phyloP scores from a whole-genome alignment of 30 jellyfish, hydroid and myxozoan species.

The Phacellophora camtschatica region DNA sequence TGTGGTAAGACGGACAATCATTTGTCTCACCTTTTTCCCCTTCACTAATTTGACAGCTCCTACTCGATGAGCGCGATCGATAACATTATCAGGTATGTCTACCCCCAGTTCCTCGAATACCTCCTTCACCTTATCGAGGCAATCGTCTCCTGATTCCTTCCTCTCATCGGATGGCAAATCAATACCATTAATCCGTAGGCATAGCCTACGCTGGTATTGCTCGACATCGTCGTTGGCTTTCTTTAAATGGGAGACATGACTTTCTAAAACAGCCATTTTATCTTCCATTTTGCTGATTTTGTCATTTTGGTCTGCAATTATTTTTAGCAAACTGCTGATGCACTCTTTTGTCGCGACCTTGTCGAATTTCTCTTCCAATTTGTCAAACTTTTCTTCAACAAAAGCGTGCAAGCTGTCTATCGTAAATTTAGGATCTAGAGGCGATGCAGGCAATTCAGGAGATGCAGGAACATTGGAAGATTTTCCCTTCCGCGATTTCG shows the following conservation, averaged over 20 bases:
- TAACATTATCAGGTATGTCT: neutral
- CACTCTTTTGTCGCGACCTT: constrained; percentile 16
- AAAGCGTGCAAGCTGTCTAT: neutral
- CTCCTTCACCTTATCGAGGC: too few species aligned
- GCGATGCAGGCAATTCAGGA: too few species aligned
- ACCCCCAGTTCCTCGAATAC: constrained; percentile 29
- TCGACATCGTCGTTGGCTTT: neutral
- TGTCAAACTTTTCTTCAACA: too few species aligned
- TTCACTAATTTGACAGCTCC: neutral
- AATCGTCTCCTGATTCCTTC: neutral
- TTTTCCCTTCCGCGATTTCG: too few species aligned
- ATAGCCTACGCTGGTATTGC: too few species aligned
- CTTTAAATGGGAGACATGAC: constrained; percentile 3
- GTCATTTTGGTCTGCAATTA: neutral
- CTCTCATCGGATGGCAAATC: too few species aligned
- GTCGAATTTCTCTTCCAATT: neutral
- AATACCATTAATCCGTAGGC: too few species aligned
- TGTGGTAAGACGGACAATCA: constrained; percentile 6
- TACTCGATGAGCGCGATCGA: constrained; percentile 1
- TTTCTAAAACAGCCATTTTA: constrained; percentile 23
- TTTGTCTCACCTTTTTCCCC: neutral
- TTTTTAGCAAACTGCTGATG: neutral
- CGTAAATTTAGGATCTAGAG: too few species aligned
- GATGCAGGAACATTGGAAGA: too few species aligned
- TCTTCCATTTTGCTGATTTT: neutral